A percentile compares a stretch with the other conserved stretches of the same genome.
Evolutionary conservation across 2,113 vertebrate species (phyloP).

Genomic region (Zosterops borbonicus): DNA sequence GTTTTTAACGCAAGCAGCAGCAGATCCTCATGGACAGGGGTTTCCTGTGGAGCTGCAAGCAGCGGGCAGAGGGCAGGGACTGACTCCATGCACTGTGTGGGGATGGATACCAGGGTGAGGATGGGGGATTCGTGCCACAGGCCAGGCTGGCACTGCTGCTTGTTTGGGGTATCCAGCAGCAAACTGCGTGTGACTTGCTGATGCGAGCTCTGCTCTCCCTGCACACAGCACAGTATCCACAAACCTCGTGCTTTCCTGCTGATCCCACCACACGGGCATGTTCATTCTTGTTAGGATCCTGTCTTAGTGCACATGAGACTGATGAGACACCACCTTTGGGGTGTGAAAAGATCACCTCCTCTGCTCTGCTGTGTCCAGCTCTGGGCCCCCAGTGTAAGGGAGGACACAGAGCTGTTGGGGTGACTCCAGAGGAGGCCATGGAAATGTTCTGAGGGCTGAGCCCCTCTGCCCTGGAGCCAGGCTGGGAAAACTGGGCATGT

Average conservation of each 20-base stretch:
- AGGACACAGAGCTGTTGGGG: no score
- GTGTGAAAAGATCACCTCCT: neutral
- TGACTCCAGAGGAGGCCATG: neutral
- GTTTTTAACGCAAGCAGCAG: rapidly evolving
- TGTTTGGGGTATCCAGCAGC: neutral
- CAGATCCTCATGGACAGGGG: rapidly evolving
- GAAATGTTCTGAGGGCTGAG: neutral
- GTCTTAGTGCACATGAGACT: rapidly evolving
- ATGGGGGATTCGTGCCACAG: rapidly evolving
- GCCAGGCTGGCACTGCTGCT: neutral
- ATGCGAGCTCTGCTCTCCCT: neutral
- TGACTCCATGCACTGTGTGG: rapidly evolving
- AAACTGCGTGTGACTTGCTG: neutral
- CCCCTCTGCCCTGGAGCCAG: neutral
- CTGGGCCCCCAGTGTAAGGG: rapidly evolving
- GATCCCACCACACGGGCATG: rapidly evolving
- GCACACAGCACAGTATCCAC: neutral
- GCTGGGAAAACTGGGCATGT: neutral
- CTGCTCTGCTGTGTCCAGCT: neutral
- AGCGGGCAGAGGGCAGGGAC: neutral
- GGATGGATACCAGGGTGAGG: no score
- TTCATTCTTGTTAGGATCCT: neutral
- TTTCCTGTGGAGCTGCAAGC: neutral
- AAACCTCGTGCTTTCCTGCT: rapidly evolving
- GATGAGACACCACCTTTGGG: neutral